A percentile compares a stretch with the other conserved stretches of the same genome.
Evolutionary conservation across 1,140 invertebrate species (phyloP).

Genomic region (Pygmarrhopalites habei): DNA sequence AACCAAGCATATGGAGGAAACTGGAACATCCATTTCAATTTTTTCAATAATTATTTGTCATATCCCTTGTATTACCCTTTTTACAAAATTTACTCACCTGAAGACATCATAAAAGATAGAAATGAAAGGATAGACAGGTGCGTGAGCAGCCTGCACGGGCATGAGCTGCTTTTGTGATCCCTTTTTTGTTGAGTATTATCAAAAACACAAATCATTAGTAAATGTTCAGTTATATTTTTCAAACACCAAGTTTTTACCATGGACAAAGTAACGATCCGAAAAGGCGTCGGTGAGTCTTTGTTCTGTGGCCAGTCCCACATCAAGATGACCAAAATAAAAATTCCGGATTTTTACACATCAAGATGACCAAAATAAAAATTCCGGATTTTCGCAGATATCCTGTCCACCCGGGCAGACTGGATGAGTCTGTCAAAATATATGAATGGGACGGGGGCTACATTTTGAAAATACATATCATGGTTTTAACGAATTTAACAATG

Average conservation of each 20-base stretch:
- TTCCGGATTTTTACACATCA: conserved; percentile 8
- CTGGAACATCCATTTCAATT: too few relatives aligned
- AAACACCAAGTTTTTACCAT: conserved; percentile 9
- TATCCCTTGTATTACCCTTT: too few relatives aligned
- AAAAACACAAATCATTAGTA: too few relatives aligned
- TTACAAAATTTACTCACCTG: too few relatives aligned
- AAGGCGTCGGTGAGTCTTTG: conserved; percentile 24
- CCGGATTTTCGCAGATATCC: conserved; percentile 5
- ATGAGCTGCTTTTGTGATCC: background rate
- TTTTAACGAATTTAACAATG: too few relatives aligned
- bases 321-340: conserved; percentile 18
- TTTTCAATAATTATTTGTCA: too few relatives aligned
- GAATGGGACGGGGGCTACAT: background rate
- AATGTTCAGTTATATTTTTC: too few relatives aligned
- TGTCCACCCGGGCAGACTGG: background rate
- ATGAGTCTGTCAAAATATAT: background rate
- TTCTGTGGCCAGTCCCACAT: conserved; percentile 8
- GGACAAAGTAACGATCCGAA: conserved; percentile 20
- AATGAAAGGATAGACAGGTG: conserved; percentile 22
- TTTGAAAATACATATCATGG: too few relatives aligned
- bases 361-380: conserved; percentile 19
- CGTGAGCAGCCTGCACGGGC: conserved; percentile 6
- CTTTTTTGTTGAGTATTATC: too few relatives aligned
- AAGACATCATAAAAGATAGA: conserved; percentile 23
- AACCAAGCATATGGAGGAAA: background rate